phyloP scores from a whole-genome alignment of 1,140 invertebrate genomes.

The Asobara japonica region DNA sequence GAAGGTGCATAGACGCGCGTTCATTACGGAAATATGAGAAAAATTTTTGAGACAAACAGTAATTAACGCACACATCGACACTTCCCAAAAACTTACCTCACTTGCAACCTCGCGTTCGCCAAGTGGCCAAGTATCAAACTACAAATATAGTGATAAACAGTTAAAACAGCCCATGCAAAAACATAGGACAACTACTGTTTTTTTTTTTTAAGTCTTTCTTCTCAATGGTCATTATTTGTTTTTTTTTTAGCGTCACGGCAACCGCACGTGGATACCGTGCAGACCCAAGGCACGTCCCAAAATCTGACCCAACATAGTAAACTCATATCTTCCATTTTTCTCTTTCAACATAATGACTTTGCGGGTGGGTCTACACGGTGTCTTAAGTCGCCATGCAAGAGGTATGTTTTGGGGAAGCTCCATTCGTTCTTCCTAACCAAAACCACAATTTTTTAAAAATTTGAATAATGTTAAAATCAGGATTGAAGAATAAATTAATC shows the following conservation, averaged over 20 bases:
- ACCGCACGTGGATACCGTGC: constrained; percentile 39
- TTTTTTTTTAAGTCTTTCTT: not conserved
- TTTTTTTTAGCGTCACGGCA: constrained; percentile 41
- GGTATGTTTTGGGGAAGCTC: constrained; percentile 64
- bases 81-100: constrained; percentile 59
- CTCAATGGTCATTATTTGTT: not conserved
- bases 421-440: constrained; percentile 60
- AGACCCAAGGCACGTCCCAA: constrained; percentile 18
- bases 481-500: constrained; percentile 15
- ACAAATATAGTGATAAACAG: constrained; percentile 58
- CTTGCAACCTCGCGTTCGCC: constrained; percentile 51
- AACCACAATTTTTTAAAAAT: constrained; percentile 45
- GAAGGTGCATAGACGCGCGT: no score
- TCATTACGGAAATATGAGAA: no score
- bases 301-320: not conserved
- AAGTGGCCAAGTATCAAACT: constrained; percentile 56
- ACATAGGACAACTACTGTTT: constrained; percentile 49
- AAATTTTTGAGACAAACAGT: no score
- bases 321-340: not conserved
- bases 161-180: constrained; percentile 59
- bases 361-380: constrained; percentile 41
- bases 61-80: constrained; percentile 20
- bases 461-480: constrained; percentile 4
- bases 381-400: constrained; percentile 53
- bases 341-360: not conserved